Conservation (phyloP, 2,888 invertebrate species). For the Eilema griseolum region DNA sequence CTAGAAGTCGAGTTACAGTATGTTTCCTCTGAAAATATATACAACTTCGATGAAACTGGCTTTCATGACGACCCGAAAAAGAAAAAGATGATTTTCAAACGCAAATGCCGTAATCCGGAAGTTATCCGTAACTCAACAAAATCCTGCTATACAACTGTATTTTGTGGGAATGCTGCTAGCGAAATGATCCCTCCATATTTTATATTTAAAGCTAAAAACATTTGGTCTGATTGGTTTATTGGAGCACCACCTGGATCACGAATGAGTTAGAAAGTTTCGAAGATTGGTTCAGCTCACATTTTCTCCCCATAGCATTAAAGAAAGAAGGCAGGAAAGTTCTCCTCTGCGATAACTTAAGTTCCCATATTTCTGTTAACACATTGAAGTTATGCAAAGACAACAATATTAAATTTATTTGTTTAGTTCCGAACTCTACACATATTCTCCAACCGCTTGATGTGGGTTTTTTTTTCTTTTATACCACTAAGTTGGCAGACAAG, state of each 20-base stretch:
- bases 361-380: neutral
- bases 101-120: conserved; percentile 26
- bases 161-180: conserved; percentile 43
- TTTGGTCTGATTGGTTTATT: conserved; percentile 46
- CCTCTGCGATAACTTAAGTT: neutral
- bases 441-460: conserved; percentile 35
- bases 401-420: conserved; percentile 31
- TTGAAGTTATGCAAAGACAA: conserved; percentile 25
- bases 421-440: conserved; percentile 33
- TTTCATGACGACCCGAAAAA: no score
- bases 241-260: conserved; percentile 42
- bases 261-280: conserved; percentile 42
- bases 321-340: neutral
- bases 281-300: conserved; percentile 40
- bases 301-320: conserved; percentile 27
- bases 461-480: no score
- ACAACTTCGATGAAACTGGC: conserved; percentile 25
- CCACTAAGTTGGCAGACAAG: no score
- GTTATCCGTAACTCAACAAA: conserved; percentile 46
- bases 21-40: conserved; percentile 35
- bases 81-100: no score
- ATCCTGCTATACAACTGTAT: conserved; percentile 45
- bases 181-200: conserved; percentile 42
- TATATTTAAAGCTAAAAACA: conserved; percentile 45
- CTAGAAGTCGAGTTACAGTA: conserved; percentile 18